Conservation (phyloP, 2,797 vertebrate genomes). For the Thunnus albacares region DNA sequence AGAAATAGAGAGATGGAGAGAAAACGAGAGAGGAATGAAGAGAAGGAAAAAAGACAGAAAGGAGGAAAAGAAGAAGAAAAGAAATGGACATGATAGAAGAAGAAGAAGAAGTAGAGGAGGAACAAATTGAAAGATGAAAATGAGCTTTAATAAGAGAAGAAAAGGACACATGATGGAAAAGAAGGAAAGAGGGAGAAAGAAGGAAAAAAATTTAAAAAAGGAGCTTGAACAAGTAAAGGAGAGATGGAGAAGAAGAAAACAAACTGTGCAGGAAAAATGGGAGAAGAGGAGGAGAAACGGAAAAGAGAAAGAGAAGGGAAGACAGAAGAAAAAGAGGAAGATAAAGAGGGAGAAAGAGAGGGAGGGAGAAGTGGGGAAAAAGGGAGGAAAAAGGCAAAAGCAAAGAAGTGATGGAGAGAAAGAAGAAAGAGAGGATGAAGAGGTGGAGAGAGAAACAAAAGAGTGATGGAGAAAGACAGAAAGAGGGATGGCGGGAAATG, state of each 20-base stretch:
- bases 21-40: background rate
- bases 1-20: too few species aligned
- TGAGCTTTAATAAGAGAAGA: too few species aligned
- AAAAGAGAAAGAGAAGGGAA: background rate
- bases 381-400: too few species aligned
- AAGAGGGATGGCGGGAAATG: too few species aligned
- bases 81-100: background rate
- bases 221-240: constrained; percentile 66
- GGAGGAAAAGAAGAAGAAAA: background rate
- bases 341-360: constrained; percentile 40
- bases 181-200: background rate
- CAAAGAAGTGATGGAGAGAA: background rate
- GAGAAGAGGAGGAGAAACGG: background rate
- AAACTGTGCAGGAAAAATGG: background rate
- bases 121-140: too few species aligned
- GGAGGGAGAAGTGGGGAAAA: constrained; percentile 45
- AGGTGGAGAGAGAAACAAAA: background rate
- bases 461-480: background rate
- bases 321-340: background rate
- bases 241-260: background rate
- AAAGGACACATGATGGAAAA: too few species aligned
- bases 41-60: background rate
- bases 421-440: background rate
- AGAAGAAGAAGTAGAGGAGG: too few species aligned
- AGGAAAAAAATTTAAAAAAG: too few species aligned